A percentile compares a stretch with the other conserved stretches of the same genome.
Conservation (phyloP, 2,888 invertebrate species). For the Drosophila neutralis region DNA sequence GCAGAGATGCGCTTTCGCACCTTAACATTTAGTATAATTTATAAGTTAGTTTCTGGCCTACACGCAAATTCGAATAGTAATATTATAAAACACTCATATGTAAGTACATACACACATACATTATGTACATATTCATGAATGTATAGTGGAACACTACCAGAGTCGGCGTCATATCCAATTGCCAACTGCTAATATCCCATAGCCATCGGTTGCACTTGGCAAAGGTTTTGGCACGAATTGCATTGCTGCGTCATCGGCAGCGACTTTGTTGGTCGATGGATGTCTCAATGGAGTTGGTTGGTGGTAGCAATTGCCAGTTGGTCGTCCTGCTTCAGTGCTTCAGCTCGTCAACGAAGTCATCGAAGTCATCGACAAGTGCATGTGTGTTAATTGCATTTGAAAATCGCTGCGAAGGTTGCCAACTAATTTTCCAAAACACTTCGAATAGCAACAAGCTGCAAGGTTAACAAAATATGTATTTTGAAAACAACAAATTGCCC, state of each 20-base stretch:
- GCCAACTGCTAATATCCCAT: not conserved
- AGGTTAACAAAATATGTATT: conserved; percentile 51
- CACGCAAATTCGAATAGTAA: not conserved
- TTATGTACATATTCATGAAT: not conserved
- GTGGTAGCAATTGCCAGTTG: conserved; percentile 9
- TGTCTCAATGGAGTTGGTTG: conserved; percentile 20
- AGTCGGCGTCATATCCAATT: conserved; percentile 16
- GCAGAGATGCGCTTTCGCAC: not conserved
- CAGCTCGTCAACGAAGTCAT: conserved; percentile 15
- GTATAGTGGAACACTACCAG: not conserved
- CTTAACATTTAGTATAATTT: not conserved
- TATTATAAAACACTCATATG: not conserved
- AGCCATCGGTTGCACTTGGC: conserved; percentile 50
- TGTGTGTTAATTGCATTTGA: conserved; percentile 72
- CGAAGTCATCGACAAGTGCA: conserved; percentile 21
- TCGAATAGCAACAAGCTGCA: conserved; percentile 31
- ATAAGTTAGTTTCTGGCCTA: not conserved
- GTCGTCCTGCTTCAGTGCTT: conserved; percentile 75
- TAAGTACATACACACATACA: not conserved
- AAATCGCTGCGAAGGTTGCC: conserved; percentile 68
- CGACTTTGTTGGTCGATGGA: conserved; percentile 7
- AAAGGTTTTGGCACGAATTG: conserved; percentile 58
- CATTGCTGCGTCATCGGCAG: conserved; percentile 42
- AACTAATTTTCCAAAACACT: conserved; percentile 65
- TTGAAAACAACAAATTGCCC: conserved; percentile 41